Base-by-base conservation (phyloP, 1,140 invertebrate species). In the Heliconius congener region DNA sequence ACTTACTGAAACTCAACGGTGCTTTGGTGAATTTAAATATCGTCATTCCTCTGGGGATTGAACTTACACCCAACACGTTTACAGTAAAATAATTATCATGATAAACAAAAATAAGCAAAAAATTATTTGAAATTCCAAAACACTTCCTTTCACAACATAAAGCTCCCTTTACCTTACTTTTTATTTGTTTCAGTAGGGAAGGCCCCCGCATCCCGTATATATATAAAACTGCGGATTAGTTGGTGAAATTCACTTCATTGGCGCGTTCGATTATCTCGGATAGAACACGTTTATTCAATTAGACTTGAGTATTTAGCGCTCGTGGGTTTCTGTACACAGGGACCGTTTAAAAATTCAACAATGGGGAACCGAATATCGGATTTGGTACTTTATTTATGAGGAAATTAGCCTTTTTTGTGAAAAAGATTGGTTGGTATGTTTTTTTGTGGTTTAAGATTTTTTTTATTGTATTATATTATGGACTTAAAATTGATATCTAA, bases 251-350 rank as follows among this genome's bases (percentile, higher is more conserved):
- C 79, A 76, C 79, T 81, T 81, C 75, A 81, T 77, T 74, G 76
- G 71, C 72, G 27, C 76, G 79, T 71, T 79, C 81, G 81, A 82
- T 82, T 78, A 82, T 82, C 77, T 76, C 39, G 77, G 81, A 73
- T 76, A 72, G 19, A 77, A 82, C 81, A 82, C 81, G 81, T 78
- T 82, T 82, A 82, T 82, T 82, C 81, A 82, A 82, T 82, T 82
- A 82, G 81, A 82, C 74, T 79, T 77, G 78, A 82, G 81, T 82
- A 82, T 82, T 82, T 82, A 82, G 74, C 81, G 73, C 73, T n/a
- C 74, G 52, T 71, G 52, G 77, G 74, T 78, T 77, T 75, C 81
- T 27, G 73, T 76, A 82, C 81, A 82, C 71, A 76, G 76, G 57
- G 37, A 74, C 77, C 76, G 30, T 76, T 82, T 82, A 82, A 82